Percentiles rank a stretch among this genome's conserved stretches.
Evolutionary conservation across 2,113 vertebrate genomes (phyloP).

Genomic region (Hippocampus mohnikei): DNA sequence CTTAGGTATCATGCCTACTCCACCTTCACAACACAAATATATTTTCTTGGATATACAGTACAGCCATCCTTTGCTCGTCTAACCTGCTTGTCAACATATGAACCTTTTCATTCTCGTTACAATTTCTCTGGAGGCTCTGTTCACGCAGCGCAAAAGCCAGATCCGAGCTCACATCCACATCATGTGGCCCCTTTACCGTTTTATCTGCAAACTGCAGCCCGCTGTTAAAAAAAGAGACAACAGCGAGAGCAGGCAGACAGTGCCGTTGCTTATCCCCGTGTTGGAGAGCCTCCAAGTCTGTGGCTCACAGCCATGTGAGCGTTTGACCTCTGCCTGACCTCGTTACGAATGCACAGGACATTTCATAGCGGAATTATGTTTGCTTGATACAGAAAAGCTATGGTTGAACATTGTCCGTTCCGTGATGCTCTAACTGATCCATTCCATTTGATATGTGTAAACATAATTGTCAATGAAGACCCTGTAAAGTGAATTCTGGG

Average conservation of each 20-base stretch:
- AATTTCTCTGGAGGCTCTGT: conserved; percentile 13
- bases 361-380: conserved; percentile 70
- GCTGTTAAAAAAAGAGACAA: conserved; percentile 24
- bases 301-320: conserved; percentile 52
- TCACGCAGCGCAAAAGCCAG: conserved; percentile 35
- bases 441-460: background rate
- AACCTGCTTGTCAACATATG: background rate
- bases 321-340: conserved; percentile 70
- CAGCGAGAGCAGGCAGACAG: conserved; percentile 29
- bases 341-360: conserved; percentile 35
- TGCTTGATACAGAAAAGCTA: conserved; percentile 3
- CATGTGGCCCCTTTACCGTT: conserved; percentile 41
- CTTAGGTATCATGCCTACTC: no score
- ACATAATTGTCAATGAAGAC: background rate
- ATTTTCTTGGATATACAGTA: no score
- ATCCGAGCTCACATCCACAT: conserved; percentile 45
- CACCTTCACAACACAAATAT: no score
- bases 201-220: conserved; percentile 25
- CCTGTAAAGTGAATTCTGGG: background rate
- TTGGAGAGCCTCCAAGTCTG: conserved; percentile 67
- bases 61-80: no score
- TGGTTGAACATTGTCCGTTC: background rate
- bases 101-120: conserved; percentile 20
- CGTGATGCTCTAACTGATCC: background rate
- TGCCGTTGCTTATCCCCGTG: conserved; percentile 31